phyloP scores from a whole-genome alignment of 2,113 vertebrate genomes.

The Hemiprocne comata region DNA sequence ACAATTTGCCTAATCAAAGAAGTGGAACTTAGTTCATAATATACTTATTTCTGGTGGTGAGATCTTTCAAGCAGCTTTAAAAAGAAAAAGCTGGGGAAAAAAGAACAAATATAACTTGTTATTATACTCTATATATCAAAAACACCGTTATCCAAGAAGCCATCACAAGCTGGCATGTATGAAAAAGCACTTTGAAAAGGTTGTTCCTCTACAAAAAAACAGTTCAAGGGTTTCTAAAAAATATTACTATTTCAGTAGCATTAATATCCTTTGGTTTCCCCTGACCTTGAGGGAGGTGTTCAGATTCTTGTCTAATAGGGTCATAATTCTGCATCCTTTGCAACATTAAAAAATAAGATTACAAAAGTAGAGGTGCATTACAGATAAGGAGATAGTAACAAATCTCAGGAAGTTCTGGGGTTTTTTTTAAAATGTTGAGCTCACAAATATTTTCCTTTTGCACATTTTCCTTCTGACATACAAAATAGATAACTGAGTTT shows the following conservation, averaged over 20 bases:
- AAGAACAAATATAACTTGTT: not conserved
- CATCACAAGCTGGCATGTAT: not conserved
- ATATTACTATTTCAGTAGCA: not conserved
- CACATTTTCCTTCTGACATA: not conserved
- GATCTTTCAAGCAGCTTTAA: not conserved
- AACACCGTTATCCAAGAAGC: not conserved
- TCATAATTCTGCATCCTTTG: not conserved
- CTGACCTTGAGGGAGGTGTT: not conserved
- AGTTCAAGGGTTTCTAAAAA: not conserved
- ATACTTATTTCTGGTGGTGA: not conserved
- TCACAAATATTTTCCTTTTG: not conserved
- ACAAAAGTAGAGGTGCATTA: not conserved
- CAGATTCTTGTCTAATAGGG: not conserved
- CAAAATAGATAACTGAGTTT: not conserved
- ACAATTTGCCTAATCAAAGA: not conserved
- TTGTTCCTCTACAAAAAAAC: not conserved
- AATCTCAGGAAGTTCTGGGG: not conserved
- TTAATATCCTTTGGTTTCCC: not conserved
- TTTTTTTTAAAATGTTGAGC: not conserved
- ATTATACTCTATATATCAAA: not conserved
- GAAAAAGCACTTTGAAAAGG: not conserved
- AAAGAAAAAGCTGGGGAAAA: not conserved
- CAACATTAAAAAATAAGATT: not conserved
- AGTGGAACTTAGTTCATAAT: not conserved
- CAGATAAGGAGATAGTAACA: not conserved